These are phyloP conservation scores for Strongylocentrotus purpuratus DNA, from an alignment of 35 echinoderm and acorn worm species.

Conservation along the genomic window DNA sequence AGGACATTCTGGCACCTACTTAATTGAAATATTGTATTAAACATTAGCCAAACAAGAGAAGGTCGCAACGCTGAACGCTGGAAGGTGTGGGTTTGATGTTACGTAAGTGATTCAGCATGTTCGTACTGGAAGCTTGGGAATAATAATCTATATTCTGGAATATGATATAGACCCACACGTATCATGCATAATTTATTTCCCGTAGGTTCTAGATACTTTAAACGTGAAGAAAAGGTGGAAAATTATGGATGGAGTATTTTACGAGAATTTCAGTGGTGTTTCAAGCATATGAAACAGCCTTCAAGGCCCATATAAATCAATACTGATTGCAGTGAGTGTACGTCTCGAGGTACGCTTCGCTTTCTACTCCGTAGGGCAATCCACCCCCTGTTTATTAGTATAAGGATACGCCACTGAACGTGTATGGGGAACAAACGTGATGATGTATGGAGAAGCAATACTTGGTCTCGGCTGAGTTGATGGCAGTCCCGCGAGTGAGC, in stretches of 20 bases:
- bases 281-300: too few species aligned
- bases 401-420: too few species aligned
- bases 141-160: neutral
- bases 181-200: neutral
- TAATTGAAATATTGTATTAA: neutral
- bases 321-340: too few species aligned
- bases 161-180: neutral
- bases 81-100: neutral
- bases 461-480: too few species aligned
- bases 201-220: neutral
- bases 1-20: neutral
- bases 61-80: neutral
- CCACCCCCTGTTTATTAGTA: too few species aligned
- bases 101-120: neutral
- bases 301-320: too few species aligned
- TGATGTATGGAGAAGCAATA: too few species aligned
- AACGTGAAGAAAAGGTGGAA: neutral
- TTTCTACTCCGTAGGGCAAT: too few species aligned
- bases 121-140: neutral
- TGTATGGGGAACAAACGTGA: too few species aligned
- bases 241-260: neutral
- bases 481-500: too few species aligned
- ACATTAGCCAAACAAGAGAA: neutral
- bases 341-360: too few species aligned
- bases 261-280: neutral